phyloP scores from a whole-genome alignment of 2,888 invertebrate species.

The Scaptomyza caliginosa region DNA sequence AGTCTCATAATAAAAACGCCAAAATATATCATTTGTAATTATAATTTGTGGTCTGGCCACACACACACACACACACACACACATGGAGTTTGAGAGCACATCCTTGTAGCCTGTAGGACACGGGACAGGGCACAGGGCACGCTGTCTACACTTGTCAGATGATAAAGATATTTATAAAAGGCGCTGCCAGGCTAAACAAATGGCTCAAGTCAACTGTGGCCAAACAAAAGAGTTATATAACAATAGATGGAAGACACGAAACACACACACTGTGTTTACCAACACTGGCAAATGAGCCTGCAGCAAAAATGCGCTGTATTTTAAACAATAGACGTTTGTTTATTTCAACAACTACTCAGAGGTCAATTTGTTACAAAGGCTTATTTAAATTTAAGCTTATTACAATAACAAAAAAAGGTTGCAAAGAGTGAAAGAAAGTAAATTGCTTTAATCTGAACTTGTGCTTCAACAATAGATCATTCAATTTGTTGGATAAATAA shows the following conservation, averaged over 20 bases:
- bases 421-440: no score
- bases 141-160: conserved; percentile 60
- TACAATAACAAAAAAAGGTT: no score
- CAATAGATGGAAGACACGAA: conserved; percentile 44
- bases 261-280: conserved; percentile 10
- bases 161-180: conserved; percentile 52
- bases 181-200: conserved; percentile 52
- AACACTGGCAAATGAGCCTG: conserved; percentile 34
- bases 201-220: conserved; percentile 63
- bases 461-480: conserved; percentile 3
- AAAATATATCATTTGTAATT: conserved; percentile 72
- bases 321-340: conserved; percentile 32
- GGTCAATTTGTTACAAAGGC: conserved; percentile 7
- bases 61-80: background rate
- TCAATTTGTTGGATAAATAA: background rate
- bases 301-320: conserved; percentile 12
- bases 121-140: conserved; percentile 17
- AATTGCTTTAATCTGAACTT: background rate
- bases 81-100: background rate
- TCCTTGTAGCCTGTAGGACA: conserved; percentile 14
- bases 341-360: conserved; percentile 15
- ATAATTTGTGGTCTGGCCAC: conserved; percentile 56
- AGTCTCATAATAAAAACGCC: conserved; percentile 68
- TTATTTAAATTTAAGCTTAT: background rate
- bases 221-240: conserved; percentile 73